A percentile compares a stretch with the other conserved stretches of the same genome.
Conservation (phyloP, 2,888 invertebrate species). For the Synergus laeviventris region DNA sequence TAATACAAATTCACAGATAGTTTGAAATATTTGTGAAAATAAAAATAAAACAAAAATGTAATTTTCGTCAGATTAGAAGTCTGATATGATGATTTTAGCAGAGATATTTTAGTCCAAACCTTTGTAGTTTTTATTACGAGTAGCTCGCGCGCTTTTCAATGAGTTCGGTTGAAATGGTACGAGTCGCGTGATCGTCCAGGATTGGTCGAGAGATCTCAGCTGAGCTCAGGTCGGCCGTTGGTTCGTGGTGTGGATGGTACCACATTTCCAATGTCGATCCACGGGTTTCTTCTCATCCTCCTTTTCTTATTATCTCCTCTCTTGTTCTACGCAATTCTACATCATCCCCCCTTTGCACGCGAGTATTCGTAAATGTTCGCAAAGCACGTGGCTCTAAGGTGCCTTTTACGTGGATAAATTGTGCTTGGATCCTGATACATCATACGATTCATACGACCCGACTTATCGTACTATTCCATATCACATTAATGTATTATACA, state of each 20-base stretch:
- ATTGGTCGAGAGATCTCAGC: constrained; percentile 31
- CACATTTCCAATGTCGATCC: constrained; percentile 31
- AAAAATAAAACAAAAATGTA: too few species aligned
- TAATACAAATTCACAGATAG: too few species aligned
- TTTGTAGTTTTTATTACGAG: neutral
- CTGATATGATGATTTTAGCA: too few species aligned
- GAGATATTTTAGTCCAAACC: too few species aligned
- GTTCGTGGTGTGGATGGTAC: constrained; percentile 25
- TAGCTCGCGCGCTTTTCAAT: constrained; percentile 6
- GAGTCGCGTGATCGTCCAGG: constrained; percentile 20
- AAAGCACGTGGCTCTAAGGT: constrained; percentile 30
- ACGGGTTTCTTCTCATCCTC: neutral
- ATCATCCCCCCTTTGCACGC: neutral
- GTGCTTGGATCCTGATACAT: neutral
- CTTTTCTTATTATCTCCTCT: constrained; percentile 5
- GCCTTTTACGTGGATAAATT: constrained; percentile 16
- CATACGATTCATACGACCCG: neutral
- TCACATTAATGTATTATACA: neutral
- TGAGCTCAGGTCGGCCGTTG: constrained; percentile 26
- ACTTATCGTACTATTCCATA: neutral
- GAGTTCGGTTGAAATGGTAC: constrained; percentile 7
- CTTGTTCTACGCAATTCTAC: neutral
- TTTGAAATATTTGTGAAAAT: too few species aligned
- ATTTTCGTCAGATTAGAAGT: too few species aligned
- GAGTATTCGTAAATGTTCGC: neutral